Evolutionary conservation across 2,797 vertebrate species (phyloP).

Genomic region (Darevskia mixta): DNA sequence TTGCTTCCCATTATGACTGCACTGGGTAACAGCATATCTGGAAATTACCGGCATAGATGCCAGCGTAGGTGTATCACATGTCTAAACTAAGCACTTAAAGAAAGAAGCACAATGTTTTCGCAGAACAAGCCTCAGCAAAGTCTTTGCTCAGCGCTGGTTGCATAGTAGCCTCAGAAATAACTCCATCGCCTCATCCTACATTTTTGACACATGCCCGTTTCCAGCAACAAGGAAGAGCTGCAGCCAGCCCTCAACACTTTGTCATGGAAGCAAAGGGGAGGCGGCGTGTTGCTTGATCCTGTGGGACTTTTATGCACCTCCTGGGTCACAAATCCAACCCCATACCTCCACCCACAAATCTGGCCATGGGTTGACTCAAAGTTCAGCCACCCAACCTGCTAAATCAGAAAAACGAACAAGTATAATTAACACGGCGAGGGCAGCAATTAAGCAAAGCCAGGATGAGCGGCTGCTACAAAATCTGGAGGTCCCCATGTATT

Average conservation of each 20-base stretch:
- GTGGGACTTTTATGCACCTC: slow-evolving; percentile 2
- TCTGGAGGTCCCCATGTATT: background rate
- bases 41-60: slow-evolving; percentile 45
- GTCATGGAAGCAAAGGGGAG: background rate
- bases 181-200: background rate
- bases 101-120: slow-evolving; percentile 61
- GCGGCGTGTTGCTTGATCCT: slow-evolving; percentile 27
- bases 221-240: slow-evolving; percentile 23
- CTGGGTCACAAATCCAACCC: background rate
- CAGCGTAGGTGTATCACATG: slow-evolving; percentile 52
- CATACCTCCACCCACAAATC: rapidly evolving
- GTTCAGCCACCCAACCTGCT: background rate
- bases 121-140: slow-evolving; percentile 53
- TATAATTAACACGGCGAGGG: slow-evolving; percentile 21
- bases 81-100: slow-evolving; percentile 53
- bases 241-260: background rate
- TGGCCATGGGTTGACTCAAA: background rate
- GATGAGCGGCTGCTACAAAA: background rate
- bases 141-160: slow-evolving; percentile 51
- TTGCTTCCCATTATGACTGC: slow-evolving; percentile 3
- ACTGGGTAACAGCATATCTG: slow-evolving; percentile 7
- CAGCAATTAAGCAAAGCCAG: background rate
- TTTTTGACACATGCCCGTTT: slow-evolving; percentile 5
- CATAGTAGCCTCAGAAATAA: slow-evolving; percentile 37
- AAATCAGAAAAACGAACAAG: background rate